Evolutionary conservation across 2,797 vertebrate genomes (phyloP), one percentile per base, ranked within the genome.

Genomic region (Triplophysa bombifrons): DNA sequence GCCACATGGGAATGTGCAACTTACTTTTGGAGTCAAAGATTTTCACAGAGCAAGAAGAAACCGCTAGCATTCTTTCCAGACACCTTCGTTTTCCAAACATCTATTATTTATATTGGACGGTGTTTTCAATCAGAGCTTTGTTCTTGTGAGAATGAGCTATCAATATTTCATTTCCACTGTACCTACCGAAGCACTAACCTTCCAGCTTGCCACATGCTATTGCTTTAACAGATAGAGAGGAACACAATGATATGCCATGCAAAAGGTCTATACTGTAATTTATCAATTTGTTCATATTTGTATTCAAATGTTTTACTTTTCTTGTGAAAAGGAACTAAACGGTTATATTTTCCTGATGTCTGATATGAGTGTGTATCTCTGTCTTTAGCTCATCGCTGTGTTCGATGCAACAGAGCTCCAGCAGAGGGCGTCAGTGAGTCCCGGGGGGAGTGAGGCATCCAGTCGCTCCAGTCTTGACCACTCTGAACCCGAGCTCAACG

Each of bases 321-420:
- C 34, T 38, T 38, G 46, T 48, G 46, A 13, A 13, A 22, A 55
- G 19, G 19, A 55, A n/a, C 4, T 0, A 8, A 55, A n/a, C 0
- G 20, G 50, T 53, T 27, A 58, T 20, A 34, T 69, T 68, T 51
- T 38, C 14, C 19, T 44, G 20, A 76, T 16, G 17, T 55, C 11
- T 72, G 30, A 74, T 25, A 58, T n/a, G 61, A 34, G 58, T 66
- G 14, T 76, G 30, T 83, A 5, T 70, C 41, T 48, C 30, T 67
- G n/a, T 80, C 87, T 85, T 25, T 89, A 98, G 97, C 88, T 98
- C 87, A 92, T 97, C 74, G 97, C 98, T 0, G 87, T 97, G 87
- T 96, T 95, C 65, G 94, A 97, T 0, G 94, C 94, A 68, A 90
- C 90, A 80, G 93, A 96, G 69, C 73, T 87, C 61, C 92, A 90